phyloP scores from a whole-genome alignment of 2,113 vertebrate genomes.

The Burhinus oedicnemus region DNA sequence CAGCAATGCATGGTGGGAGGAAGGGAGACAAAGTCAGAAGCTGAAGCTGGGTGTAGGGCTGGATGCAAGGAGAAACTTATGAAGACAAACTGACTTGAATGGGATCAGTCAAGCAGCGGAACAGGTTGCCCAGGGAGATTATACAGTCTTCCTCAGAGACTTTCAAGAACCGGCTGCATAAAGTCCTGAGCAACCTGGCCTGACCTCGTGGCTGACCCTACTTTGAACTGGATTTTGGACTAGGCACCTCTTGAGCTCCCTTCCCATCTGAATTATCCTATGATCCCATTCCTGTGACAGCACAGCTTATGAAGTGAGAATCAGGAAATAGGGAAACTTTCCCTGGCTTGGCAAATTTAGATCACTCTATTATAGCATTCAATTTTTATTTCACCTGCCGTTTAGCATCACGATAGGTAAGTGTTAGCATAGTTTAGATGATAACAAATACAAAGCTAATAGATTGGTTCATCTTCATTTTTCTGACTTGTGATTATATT shows the following conservation, averaged over 20 bases:
- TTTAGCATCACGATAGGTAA: neutral
- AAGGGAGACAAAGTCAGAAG: neutral
- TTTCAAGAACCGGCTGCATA: neutral
- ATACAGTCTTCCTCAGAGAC: neutral
- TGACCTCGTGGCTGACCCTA: neutral
- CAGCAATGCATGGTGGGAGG: accelerated
- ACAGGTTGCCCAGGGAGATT: neutral
- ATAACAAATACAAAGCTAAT: neutral
- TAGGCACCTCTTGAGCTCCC: neutral
- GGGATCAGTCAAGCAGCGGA: neutral
- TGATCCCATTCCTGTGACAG: neutral
- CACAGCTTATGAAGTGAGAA: neutral
- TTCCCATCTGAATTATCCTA: neutral
- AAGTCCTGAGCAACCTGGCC: neutral
- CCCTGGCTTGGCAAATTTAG: neutral
- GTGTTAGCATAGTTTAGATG: neutral
- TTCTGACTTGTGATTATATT: neutral
- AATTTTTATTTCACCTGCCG: neutral
- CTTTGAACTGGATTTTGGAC: neutral
- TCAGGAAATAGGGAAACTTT: neutral
- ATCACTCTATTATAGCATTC: neutral
- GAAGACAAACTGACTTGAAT: neutral
- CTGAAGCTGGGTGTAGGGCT: neutral
- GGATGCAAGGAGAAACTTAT: neutral
- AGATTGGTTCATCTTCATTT: neutral